These are phyloP conservation scores for Aramus guarauna DNA, from an alignment of 2,113 vertebrate species.

Conservation along the genomic window DNA sequence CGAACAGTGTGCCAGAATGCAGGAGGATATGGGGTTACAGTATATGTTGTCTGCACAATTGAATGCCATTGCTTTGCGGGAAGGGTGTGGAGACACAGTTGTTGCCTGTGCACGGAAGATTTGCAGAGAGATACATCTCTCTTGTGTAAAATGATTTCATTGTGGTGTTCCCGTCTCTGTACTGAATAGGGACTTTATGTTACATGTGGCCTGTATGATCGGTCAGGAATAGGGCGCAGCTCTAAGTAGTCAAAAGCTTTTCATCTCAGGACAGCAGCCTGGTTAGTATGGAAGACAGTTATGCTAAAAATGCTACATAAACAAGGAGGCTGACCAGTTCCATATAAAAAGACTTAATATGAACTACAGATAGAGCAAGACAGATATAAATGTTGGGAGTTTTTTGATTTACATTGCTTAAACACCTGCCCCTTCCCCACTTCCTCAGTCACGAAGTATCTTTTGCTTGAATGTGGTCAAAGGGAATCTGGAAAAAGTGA, in stretches of 20 bases:
- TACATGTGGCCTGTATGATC: not conserved
- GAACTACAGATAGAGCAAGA: not conserved
- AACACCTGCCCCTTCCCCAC: not conserved
- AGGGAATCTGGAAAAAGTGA: not conserved
- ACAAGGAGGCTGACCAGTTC: not conserved
- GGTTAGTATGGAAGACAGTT: not conserved
- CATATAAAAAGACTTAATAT: not conserved
- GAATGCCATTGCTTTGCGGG: conserved; percentile 29
- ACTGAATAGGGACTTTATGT: not conserved
- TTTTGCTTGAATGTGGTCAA: not conserved
- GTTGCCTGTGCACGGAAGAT: not conserved
- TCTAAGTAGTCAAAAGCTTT: not conserved
- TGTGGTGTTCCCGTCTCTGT: not conserved
- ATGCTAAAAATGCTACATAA: not conserved
- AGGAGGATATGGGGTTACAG: not conserved
- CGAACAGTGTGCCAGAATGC: not conserved
- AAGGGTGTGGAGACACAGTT: not conserved
- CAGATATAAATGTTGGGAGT: not conserved
- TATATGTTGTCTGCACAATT: not conserved
- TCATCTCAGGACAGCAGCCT: not conserved
- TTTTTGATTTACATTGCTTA: not conserved
- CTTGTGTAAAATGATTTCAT: not conserved
- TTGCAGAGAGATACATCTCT: not conserved
- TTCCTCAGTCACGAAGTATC: not conserved
- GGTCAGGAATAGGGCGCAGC: not conserved